Evolutionary conservation across 1,140 invertebrate species (phyloP), one percentile per base, ranked within the genome.

Genomic region (Harlomillsia oculata): DNA sequence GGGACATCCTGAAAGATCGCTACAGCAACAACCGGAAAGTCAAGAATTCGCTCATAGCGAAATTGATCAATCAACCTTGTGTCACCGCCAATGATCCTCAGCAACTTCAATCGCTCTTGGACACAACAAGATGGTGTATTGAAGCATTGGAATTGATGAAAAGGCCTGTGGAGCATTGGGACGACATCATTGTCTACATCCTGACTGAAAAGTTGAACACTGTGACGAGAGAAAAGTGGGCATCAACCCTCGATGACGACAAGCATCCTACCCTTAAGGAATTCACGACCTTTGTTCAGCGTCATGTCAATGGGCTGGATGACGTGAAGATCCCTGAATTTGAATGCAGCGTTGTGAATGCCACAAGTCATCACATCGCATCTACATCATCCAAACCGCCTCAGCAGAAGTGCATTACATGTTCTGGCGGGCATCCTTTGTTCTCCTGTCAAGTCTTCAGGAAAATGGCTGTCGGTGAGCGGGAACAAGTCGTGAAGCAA

Each of bases 21-120:
- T 56, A 48, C 23, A 9, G 39, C 14, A 56, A 56, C 21, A 18
- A 48, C 2, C n/a, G 46, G 6, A 21, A 56, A 26, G 25, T 56
- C 8, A 14, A 49, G 5, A 5, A 18, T 25, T 37, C 54, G 4
- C 6, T 6, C 8, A 6, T 46, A 13, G 6, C 21, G 14, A 20
- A 6, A 20, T 16, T 46, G 6, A 5, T 46, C 21, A 6, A 5
- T 20, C 44, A 20, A 46, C 44, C 5, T 8, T 9, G 4, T 6
- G 6, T 46, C 6, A 5, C 11, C 6, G 6, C 21, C 18, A 25
- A 46, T 5, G 21, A 18, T 14, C 14, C 44, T 5, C 5, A 18
- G 8, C 4, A 5, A 9, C 21, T 46, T 6, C 9, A 25, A 23
- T 9, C 5, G 5, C 44, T 46, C 11, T 11, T 46, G 6, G 44